Conservation (phyloP, 2,113 vertebrate species). For the Otis tarda region DNA sequence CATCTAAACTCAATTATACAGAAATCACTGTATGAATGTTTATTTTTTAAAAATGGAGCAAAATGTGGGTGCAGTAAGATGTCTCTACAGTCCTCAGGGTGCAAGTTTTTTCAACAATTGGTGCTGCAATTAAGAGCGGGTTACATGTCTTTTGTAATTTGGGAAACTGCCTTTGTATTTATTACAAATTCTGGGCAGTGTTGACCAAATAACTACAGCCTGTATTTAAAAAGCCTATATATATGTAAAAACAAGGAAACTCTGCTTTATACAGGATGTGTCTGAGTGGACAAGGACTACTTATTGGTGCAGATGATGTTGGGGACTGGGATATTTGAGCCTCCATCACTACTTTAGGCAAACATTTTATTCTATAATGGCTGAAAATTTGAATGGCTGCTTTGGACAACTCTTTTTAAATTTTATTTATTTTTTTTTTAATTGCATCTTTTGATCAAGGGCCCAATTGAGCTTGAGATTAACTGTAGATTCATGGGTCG, state of each 20-base stretch:
- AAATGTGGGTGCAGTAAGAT: background rate
- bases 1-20: background rate
- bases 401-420: background rate
- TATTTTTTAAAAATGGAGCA: background rate
- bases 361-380: background rate
- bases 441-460: background rate
- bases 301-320: background rate
- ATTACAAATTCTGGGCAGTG: background rate
- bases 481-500: background rate
- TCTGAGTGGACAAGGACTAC: fast-evolving
- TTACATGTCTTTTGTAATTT: background rate
- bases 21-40: background rate
- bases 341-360: background rate
- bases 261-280: background rate
- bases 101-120: background rate
- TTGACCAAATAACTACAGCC: background rate
- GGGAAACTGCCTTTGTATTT: background rate
- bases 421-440: background rate
- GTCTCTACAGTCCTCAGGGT: background rate
- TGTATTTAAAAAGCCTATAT: background rate
- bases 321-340: background rate
- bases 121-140: background rate
- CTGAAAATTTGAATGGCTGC: background rate
- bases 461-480: background rate
- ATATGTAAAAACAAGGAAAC: background rate